Evolutionary conservation across 2,113 vertebrate genomes (phyloP).

Genomic region (Aepyceros melampus): DNA sequence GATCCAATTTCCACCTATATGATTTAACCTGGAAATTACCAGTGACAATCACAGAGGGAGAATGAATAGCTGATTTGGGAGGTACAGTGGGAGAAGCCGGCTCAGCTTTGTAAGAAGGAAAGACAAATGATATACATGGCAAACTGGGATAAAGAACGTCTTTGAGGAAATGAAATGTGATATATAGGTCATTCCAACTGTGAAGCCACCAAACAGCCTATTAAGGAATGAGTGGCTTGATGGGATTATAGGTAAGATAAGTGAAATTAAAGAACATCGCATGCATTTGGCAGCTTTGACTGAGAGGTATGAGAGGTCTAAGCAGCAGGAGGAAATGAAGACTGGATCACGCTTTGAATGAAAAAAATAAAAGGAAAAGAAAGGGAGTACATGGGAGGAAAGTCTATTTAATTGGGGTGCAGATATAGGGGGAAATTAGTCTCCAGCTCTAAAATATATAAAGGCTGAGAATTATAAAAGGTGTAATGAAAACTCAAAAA

Average conservation of each 20-base stretch:
- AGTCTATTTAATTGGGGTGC: background rate
- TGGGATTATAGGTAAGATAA: conserved; percentile 51
- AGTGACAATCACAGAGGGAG: background rate
- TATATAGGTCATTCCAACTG: background rate
- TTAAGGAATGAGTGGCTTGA: conserved; percentile 53
- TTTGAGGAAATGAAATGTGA: background rate
- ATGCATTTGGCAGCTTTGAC: background rate
- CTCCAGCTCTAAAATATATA: conserved; percentile 5
- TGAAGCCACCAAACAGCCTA: conserved; percentile 38
- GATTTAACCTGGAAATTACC: conserved; percentile 63
- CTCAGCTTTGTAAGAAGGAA: background rate
- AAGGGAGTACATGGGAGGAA: background rate
- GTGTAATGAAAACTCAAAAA: background rate
- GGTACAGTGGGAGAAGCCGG: background rate
- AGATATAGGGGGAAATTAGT: background rate
- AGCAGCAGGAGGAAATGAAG: background rate
- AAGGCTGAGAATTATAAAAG: background rate
- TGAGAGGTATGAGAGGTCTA: background rate
- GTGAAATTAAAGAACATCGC: background rate
- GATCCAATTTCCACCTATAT: conserved; percentile 49
- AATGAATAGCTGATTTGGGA: background rate
- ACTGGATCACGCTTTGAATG: background rate
- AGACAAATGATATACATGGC: background rate
- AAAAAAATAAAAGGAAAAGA: conserved; percentile 10
- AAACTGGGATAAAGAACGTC: background rate